A percentile compares a stretch with the other conserved stretches of the same genome.
phyloP scores from a whole-genome alignment of 2,888 invertebrate species.

The Lordiphosa fenestrarum region DNA sequence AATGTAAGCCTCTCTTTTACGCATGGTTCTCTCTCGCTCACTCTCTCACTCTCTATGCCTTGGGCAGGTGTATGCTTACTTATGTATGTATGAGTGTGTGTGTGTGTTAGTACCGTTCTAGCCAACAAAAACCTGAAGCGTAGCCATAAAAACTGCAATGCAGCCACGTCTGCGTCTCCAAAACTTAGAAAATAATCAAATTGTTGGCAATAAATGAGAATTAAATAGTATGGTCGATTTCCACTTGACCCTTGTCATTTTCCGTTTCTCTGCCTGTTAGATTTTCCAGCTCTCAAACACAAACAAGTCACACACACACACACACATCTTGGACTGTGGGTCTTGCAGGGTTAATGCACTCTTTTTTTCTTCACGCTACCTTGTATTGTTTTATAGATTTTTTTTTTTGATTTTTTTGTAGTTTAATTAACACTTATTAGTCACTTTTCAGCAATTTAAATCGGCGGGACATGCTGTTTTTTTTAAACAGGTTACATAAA shows the following conservation, averaged over 20 bases:
- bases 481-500: conserved; percentile 77
- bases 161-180: conserved; percentile 65
- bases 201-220: conserved; percentile 12
- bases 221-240: conserved; percentile 17
- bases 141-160: conserved; percentile 55
- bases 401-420: conserved; percentile 22
- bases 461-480: neutral
- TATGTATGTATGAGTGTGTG: conserved; percentile 3
- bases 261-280: conserved; percentile 30
- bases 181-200: conserved; percentile 18
- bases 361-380: conserved; percentile 39
- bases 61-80: conserved; percentile 37
- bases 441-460: conserved; percentile 18
- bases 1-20: conserved; percentile 54
- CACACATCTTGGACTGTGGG: conserved; percentile 15
- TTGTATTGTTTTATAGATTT: conserved; percentile 20
- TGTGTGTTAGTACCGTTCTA: conserved; percentile 67
- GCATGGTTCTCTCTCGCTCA: conserved; percentile 19
- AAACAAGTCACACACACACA: conserved; percentile 24
- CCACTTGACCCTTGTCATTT: conserved; percentile 57
- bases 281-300: conserved; percentile 49
- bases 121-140: conserved; percentile 70
- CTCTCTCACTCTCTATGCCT: conserved; percentile 19
- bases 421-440: conserved; percentile 63
- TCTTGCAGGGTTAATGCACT: conserved; percentile 76